Evolutionary conservation across 1,140 invertebrate species (phyloP).

Genomic region (Chelonus insularis): DNA sequence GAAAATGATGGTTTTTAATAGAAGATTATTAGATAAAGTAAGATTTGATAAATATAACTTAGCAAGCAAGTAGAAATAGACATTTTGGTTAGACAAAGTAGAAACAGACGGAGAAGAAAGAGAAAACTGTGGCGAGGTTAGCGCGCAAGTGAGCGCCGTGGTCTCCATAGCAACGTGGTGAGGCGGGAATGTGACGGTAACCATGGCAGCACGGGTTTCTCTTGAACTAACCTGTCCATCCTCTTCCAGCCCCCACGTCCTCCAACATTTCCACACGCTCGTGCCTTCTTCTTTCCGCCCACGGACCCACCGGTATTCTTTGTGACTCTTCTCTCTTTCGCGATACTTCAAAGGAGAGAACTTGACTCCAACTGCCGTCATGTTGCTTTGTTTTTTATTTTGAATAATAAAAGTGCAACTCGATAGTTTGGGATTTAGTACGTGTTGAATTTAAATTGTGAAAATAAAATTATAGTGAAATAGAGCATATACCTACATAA

Average conservation of each 20-base stretch:
- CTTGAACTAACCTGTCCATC: slow-evolving; percentile 52
- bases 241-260: slow-evolving; percentile 48
- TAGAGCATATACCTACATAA: neutral
- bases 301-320: slow-evolving; percentile 26
- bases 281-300: slow-evolving; percentile 52
- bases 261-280: slow-evolving; percentile 8
- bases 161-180: slow-evolving; percentile 58
- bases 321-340: neutral
- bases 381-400: neutral
- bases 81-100: neutral
- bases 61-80: too few species aligned
- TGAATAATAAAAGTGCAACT: neutral
- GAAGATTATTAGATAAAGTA: too few species aligned
- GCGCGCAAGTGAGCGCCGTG: slow-evolving; percentile 35
- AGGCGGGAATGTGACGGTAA: slow-evolving; percentile 62
- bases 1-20: too few species aligned
- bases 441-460: neutral
- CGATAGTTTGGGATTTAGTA: neutral
- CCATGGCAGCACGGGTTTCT: slow-evolving; percentile 57
- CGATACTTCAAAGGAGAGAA: slow-evolving; percentile 6
- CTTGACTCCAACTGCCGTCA: slow-evolving; percentile 1
- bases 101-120: neutral
- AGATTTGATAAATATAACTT: too few species aligned
- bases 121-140: slow-evolving; percentile 21
- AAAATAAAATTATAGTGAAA: slow-evolving; percentile 6